These are phyloP conservation scores for Heterodera carotae DNA, from an alignment of 1,140 invertebrate genomes.

Conservation along the genomic window DNA sequence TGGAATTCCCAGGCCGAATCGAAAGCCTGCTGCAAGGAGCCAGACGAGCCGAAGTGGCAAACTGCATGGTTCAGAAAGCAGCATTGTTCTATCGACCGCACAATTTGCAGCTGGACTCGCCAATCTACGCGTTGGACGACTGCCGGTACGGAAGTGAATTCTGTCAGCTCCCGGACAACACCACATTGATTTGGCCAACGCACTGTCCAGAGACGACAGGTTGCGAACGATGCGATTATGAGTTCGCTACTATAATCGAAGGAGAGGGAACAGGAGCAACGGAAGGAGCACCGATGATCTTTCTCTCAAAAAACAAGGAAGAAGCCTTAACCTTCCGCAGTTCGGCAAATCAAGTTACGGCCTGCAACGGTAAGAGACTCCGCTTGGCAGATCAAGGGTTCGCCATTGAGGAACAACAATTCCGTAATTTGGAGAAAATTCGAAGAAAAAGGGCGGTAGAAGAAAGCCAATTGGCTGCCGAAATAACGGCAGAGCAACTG, in stretches of 20 bases:
- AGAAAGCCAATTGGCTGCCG: not conserved
- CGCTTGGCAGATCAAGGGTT: not conserved
- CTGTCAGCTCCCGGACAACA: slow-evolving; percentile 2
- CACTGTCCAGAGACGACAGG: not conserved
- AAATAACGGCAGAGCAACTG: not conserved
- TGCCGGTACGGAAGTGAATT: not conserved
- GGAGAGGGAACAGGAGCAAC: not conserved
- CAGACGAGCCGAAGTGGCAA: not conserved
- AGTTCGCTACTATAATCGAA: not conserved
- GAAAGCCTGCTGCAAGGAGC: not conserved
- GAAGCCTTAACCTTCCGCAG: not conserved
- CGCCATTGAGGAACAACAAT: not conserved
- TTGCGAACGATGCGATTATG: slow-evolving; percentile 3
- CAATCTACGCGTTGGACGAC: not conserved
- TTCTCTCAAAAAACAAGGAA: not conserved
- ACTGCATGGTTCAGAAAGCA: not conserved
- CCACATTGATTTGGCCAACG: not conserved
- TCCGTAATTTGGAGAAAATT: not conserved
- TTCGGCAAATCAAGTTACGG: not conserved
- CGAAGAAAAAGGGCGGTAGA: not conserved
- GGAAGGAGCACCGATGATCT: no score
- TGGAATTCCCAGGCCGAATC: not conserved
- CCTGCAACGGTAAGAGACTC: not conserved
- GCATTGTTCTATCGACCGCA: not conserved
- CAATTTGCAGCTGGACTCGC: not conserved